Evolutionary conservation across 2,888 invertebrate genomes (phyloP).

Genomic region (Protula sp.): DNA sequence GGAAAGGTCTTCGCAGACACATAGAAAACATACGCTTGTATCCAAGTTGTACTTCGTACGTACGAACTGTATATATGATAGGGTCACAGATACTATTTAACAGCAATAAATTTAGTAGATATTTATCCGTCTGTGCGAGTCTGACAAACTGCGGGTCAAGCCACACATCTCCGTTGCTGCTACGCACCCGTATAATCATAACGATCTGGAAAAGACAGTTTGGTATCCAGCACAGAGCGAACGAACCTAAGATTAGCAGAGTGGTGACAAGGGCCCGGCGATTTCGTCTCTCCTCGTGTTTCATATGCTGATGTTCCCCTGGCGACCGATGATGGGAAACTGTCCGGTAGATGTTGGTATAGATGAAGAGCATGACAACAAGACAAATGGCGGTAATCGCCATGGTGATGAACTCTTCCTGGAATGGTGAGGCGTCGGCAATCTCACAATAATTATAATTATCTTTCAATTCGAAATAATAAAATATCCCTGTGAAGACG

Average conservation of each 20-base stretch:
- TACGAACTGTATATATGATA: neutral
- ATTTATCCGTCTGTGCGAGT: neutral
- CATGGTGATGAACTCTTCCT: constrained; percentile 36
- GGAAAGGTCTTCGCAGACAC: neutral
- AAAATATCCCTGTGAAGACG: constrained; percentile 10
- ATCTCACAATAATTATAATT: constrained; percentile 34
- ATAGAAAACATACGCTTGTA: neutral
- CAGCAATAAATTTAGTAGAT: neutral
- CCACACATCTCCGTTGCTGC: neutral
- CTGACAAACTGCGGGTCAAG: neutral
- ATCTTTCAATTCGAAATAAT: constrained; percentile 13
- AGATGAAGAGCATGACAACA: constrained; percentile 31
- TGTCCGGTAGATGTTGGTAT: constrained; percentile 32
- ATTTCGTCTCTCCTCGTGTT: constrained; percentile 2
- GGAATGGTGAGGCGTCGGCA: constrained; percentile 29
- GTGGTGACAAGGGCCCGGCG: constrained; percentile 20
- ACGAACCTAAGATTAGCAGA: constrained; percentile 21
- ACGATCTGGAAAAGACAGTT: constrained; percentile 14
- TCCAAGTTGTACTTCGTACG: neutral
- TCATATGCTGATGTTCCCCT: neutral
- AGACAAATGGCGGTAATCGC: constrained; percentile 30
- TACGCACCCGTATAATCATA: constrained; percentile 13
- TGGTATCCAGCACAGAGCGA: constrained; percentile 23
- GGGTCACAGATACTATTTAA: neutral
- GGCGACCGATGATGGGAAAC: constrained; percentile 16